phyloP scores from a whole-genome alignment of 1,140 invertebrate species.

The Cherax destructor region DNA sequence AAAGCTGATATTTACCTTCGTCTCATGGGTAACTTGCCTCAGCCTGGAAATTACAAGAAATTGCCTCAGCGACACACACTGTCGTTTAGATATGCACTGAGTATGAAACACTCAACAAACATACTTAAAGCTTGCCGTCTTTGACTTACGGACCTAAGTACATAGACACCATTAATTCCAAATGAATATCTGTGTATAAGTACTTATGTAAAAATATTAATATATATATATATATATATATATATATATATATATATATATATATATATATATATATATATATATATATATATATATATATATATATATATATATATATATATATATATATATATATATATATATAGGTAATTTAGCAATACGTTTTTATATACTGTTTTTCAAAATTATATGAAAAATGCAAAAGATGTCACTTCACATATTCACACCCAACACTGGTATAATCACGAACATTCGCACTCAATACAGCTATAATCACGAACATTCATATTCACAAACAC shows the following conservation, averaged over 20 bases:
- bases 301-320: slow-evolving; percentile 7
- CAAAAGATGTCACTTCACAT: too few relatives aligned
- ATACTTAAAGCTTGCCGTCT: background rate
- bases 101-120: background rate
- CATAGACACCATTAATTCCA: background rate
- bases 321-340: background rate
- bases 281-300: slow-evolving; percentile 29
- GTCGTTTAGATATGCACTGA: background rate
- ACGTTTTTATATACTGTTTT: too few relatives aligned
- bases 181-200: too few relatives aligned
- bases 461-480: background rate
- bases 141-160: background rate
- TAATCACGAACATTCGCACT: background rate
- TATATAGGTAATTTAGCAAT: background rate
- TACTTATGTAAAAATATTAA: too few relatives aligned
- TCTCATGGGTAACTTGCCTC: background rate
- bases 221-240: too few relatives aligned
- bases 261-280: background rate
- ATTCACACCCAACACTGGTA: background rate
- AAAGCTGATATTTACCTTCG: background rate
- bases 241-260: too few relatives aligned
- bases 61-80: background rate
- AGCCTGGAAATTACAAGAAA: background rate
- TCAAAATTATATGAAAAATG: too few relatives aligned
- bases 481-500: background rate